Evolutionary conservation across 1,140 invertebrate genomes (phyloP), one percentile per base, ranked within the genome.

Genomic region (Psilanteris sp.): DNA sequence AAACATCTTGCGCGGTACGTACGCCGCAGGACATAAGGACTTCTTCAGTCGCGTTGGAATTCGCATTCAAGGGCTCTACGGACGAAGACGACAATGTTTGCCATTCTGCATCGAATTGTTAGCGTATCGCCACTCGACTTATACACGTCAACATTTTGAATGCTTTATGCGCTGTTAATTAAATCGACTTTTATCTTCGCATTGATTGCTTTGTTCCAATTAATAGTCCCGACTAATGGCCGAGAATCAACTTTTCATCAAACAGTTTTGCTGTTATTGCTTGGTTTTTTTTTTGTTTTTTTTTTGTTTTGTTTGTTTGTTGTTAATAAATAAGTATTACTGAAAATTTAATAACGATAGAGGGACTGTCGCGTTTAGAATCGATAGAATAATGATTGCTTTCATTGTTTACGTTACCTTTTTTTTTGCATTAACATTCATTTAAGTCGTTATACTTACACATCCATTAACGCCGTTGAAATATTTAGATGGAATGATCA

Each of bases 11-110:
- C 48, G 54, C 37, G 14, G 41, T 41, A 48, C 64, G 32, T 57
- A 41, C 26, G 57, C 57, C 57, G 57, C 57, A 61, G 68, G 57
- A 72, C 59, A 72, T 6, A 22, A 57, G 50, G 59, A 55, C 39
- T 55, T 9, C 36, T 57, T 41, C 39, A 64, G 11, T 48, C 37
- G 43, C 50, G 32, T 55, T 43, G 55, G 46, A 72, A 72, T 62
- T 72, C 54, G 24, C 41, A 27, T 41, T 70, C 41, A 50, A 72
- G 68, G 44, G 34, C 41, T 48, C 26, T 18, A 46, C 9, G 15
- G 29, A 71, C 43, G 66, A 44, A 13, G 48, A 32, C 26, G 54
- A 37, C 18, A 9, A 27, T 18, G 15, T 11, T n/a, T 7, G 20
- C 16, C 32, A 14, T 16, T 22, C 15, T 9, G n/a, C 55, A 54